phyloP scores from a whole-genome alignment of 2,888 invertebrate species.

The Tipula unca region DNA sequence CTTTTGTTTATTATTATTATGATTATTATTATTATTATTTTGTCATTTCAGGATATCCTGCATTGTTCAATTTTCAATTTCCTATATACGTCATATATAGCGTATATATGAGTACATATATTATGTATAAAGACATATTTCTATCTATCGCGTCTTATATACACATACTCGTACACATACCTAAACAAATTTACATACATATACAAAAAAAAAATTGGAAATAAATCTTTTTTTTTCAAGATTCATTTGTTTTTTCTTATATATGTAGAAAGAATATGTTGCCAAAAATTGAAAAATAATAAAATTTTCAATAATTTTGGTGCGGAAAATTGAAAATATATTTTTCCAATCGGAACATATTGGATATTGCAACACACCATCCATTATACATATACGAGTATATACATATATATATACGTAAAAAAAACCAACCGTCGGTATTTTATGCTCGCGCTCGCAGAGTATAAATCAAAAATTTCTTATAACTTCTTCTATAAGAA shows the following conservation, averaged over 20 bases:
- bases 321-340: neutral
- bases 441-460: neutral
- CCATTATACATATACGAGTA: neutral
- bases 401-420: no score
- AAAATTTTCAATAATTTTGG: neutral
- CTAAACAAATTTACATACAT: neutral
- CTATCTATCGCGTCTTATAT: neutral
- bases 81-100: neutral
- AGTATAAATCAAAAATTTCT: neutral
- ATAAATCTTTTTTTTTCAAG: neutral
- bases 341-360: neutral
- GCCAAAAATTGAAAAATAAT: slow-evolving; percentile 10
- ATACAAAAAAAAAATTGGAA: neutral
- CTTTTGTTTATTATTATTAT: slow-evolving; percentile 8
- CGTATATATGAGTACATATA: neutral
- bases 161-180: neutral
- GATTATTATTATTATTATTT: slow-evolving; percentile 2
- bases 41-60: slow-evolving; percentile 20
- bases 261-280: neutral
- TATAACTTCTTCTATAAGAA: neutral
- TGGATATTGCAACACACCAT: neutral
- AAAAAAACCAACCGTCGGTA: neutral
- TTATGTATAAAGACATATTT: neutral
- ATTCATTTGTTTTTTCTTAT: neutral
- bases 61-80: slow-evolving; percentile 19